Evolutionary conservation across 2,797 vertebrate species (phyloP).

Genomic region (Thripadectes ignobilis): DNA sequence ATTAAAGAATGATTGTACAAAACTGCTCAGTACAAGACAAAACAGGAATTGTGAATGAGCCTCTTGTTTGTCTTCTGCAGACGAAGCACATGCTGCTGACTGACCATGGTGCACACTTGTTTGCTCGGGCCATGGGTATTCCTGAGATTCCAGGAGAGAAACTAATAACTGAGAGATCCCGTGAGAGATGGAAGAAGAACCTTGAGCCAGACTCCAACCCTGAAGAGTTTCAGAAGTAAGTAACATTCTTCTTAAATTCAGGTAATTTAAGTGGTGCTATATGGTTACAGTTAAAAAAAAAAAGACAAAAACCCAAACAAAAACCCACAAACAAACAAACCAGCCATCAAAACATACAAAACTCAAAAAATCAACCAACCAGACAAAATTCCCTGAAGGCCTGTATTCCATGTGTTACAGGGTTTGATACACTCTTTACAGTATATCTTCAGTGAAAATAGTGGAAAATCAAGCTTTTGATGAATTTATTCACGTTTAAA

Average conservation of each 20-base stretch:
- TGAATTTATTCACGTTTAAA: not conserved
- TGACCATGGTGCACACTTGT: constrained; percentile 83
- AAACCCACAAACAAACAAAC: not conserved
- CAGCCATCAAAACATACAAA: not conserved
- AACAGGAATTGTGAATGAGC: not conserved
- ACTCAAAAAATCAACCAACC: not conserved
- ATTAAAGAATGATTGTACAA: not conserved
- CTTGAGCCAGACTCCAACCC: constrained; percentile 74
- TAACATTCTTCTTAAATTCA: not conserved
- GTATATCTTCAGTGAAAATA: not conserved
- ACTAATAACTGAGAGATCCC: constrained; percentile 86
- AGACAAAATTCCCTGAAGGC: not conserved
- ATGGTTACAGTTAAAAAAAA: not conserved
- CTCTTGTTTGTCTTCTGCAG: constrained; percentile 71
- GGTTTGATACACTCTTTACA: not conserved
- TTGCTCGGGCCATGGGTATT: constrained; percentile 86
- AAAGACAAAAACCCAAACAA: not conserved
- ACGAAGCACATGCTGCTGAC: constrained; percentile 89
- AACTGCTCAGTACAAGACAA: not conserved
- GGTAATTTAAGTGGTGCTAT: not conserved
- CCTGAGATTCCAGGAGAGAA: constrained; percentile 82
- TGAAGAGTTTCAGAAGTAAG: constrained; percentile 82
- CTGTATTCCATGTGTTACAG: not conserved
- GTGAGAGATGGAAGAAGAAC: constrained; percentile 84
- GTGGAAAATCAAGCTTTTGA: not conserved